These are phyloP conservation scores for Drosophila parabipectinata DNA, from an alignment of 1,140 invertebrate species.

Conservation along the genomic window DNA sequence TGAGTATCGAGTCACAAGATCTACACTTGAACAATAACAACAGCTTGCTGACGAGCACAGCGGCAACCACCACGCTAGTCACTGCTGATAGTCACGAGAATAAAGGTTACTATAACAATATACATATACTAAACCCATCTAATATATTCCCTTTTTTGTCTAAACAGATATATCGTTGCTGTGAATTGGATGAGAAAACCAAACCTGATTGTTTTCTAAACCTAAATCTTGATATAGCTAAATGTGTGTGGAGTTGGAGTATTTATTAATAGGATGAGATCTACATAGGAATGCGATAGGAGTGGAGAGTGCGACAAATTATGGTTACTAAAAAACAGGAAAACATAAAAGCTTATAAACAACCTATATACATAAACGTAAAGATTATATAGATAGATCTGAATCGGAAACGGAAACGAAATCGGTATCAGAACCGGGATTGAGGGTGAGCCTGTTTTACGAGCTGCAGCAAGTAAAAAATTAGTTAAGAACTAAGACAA, in stretches of 20 bases:
- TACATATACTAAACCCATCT: background rate
- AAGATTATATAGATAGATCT: slow-evolving; percentile 49
- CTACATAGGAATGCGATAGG: slow-evolving; percentile 43
- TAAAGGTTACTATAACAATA: slow-evolving; percentile 63
- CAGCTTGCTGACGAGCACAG: slow-evolving; percentile 81
- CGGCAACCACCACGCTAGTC: slow-evolving; percentile 83
- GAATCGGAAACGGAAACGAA: slow-evolving; percentile 47
- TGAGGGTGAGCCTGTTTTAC: slow-evolving; percentile 1
- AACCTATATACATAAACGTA: slow-evolving; percentile 68
- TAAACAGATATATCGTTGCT: slow-evolving; percentile 81
- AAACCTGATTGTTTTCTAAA: slow-evolving; percentile 75
- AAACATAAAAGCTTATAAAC: slow-evolving; percentile 69
- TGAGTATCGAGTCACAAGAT: slow-evolving; percentile 83
- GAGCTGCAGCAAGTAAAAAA: slow-evolving; percentile 54
- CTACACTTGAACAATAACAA: slow-evolving; percentile 83
- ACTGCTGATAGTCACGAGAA: slow-evolving; percentile 84
- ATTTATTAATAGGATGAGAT: slow-evolving; percentile 78
- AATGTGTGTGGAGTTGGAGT: slow-evolving; percentile 75
- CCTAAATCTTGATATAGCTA: slow-evolving; percentile 76
- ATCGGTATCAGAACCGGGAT: slow-evolving; percentile 20
- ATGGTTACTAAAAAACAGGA: slow-evolving; percentile 80
- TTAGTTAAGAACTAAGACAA: slow-evolving; percentile 81
- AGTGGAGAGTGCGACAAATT: slow-evolving; percentile 67
- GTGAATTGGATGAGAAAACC: slow-evolving; percentile 76
- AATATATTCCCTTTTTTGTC: background rate